Percentiles rank a stretch among this genome's conserved stretches.
These are phyloP conservation scores for Cryptus armator DNA, from an alignment of 2,888 invertebrate species.

Conservation along the genomic window DNA sequence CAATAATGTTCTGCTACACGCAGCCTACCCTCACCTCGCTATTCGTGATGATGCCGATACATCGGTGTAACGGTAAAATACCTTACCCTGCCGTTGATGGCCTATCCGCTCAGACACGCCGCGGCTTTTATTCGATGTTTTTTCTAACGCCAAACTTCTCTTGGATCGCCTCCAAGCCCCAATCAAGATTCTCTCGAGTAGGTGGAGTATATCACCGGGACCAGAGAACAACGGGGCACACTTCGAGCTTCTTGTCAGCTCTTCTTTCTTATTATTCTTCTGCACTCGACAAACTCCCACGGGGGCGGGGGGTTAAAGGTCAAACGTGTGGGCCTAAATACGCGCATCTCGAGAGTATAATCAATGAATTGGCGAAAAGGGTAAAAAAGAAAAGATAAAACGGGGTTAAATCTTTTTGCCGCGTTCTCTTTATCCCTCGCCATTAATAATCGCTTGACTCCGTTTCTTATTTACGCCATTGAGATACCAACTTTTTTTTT, in stretches of 20 bases:
- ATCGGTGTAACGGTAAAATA: not conserved
- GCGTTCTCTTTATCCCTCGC: not conserved
- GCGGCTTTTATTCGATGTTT: constrained; percentile 38
- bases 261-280: constrained; percentile 22
- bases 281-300: constrained; percentile 30
- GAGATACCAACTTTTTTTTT: no score
- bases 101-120: constrained; percentile 17
- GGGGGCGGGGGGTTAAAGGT: constrained; percentile 43
- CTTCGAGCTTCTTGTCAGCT: constrained; percentile 31
- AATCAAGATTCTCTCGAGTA: constrained; percentile 60
- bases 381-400: constrained; percentile 8
- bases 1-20: constrained; percentile 50
- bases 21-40: constrained; percentile 3
- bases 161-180: constrained; percentile 64
- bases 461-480: not conserved
- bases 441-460: constrained; percentile 2
- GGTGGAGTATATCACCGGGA: no score
- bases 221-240: not conserved
- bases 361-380: constrained; percentile 41
- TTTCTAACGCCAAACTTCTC: constrained; percentile 52
- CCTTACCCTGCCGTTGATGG: constrained; percentile 8
- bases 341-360: constrained; percentile 43
- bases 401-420: constrained; percentile 7
- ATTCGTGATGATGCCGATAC: not conserved
- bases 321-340: constrained; percentile 55